Evolutionary conservation across 2,797 vertebrate species (phyloP).

Genomic region (Betta splendens): DNA sequence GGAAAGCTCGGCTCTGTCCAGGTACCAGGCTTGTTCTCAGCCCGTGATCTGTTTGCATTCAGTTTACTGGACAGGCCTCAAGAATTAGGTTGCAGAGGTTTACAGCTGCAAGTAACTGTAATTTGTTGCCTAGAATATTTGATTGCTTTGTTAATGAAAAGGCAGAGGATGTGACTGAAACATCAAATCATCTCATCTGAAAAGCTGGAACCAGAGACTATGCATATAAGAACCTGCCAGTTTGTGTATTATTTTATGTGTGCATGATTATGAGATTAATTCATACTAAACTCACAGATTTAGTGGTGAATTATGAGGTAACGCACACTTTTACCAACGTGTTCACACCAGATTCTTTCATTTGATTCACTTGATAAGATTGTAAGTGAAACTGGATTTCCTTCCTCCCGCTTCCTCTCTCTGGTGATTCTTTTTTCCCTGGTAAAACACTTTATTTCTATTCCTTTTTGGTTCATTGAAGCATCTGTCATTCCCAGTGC

Average conservation of each 20-base stretch:
- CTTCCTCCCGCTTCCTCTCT: constrained; percentile 35
- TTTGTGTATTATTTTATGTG: no score
- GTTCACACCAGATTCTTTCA: constrained; percentile 27
- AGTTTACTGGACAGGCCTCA: constrained; percentile 12
- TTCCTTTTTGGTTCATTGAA: constrained; percentile 72
- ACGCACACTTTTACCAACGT: not conserved
- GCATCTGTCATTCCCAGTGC: constrained; percentile 72
- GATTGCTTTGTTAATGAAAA: not conserved
- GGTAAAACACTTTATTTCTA: constrained; percentile 69
- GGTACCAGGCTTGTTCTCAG: constrained; percentile 43
- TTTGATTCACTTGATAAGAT: constrained; percentile 42
- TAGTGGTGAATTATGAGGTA: constrained; percentile 3
- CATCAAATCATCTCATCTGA: not conserved
- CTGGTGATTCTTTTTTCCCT: constrained; percentile 32
- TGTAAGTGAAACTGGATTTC: constrained; percentile 46
- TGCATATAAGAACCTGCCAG: no score
- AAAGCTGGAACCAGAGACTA: no score
- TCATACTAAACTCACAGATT: no score
- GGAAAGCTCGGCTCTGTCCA: constrained; percentile 37
- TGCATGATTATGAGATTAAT: no score
- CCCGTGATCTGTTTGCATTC: constrained; percentile 32
- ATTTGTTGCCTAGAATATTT: no score
- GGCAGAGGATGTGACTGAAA: not conserved
- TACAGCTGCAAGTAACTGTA: not conserved
- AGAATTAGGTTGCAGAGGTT: no score